Base-by-base conservation (phyloP, 2,888 invertebrate genomes). In the Drosophila pseudotakahashii region DNA sequence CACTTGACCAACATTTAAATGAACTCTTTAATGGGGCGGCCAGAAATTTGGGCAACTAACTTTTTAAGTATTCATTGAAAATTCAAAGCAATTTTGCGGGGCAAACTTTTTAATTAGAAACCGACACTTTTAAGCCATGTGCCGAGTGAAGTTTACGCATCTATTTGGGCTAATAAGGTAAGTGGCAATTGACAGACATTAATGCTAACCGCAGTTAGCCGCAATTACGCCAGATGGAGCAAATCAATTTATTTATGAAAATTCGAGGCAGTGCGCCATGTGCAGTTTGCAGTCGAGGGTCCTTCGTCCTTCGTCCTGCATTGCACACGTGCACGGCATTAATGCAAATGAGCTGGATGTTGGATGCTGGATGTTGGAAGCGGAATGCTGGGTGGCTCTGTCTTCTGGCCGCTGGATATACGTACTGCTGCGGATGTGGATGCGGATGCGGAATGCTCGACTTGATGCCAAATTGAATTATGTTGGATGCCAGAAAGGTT, bases 401-500 rank as follows among this genome's bases (percentile, higher is more conserved):
- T n/a, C 42, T 42, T 11, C 16, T 44, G 23, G 30, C 48, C 48
- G 48, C 59, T 34, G 23, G 10, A 41, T 11, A 37, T 50, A 39
- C 23, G 36, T 34, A 53, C 53, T 53, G 23, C 48, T 50, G 50
- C 52, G 63, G 19, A 54, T 60, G 44, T 73, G 73, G 3, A 26
- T 50, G 50, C 52, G 63, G 19, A 54, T 60, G 44, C 70, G 73
- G 50, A 71, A 63, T 66, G 70, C 70, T 63, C 64, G 73, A 70
- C 70, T 73, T 71, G 66, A 77, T 74, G 85, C 61, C 79, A 77
- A 82, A 85, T 82, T 86, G 81, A 86, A 82, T 88, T 86, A 88
- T 88, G 71, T 67, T 85, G 83, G 64, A 82, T 82, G 78, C 75
- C 84, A 80, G 75, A 86, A 85, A 73, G 86, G 83, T 88, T 88